Percentiles rank a stretch among this genome's conserved stretches.
Evolutionary conservation across 2,797 vertebrate species (phyloP).

Genomic region (Xenops minutus): DNA sequence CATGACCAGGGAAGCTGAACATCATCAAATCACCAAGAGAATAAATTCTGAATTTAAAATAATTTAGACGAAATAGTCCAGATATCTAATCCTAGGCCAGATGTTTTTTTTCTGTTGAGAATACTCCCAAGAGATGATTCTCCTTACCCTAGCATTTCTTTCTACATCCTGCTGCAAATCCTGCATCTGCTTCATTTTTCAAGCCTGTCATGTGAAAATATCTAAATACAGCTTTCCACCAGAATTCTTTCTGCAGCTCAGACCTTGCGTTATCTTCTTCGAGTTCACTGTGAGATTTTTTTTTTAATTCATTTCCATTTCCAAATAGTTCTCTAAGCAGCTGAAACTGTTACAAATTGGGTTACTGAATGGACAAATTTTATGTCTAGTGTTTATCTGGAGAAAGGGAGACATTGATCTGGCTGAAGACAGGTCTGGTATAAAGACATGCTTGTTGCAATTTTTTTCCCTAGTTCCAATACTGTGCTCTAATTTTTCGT

Average conservation of each 20-base stretch:
- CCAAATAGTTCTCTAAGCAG: neutral
- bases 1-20: neutral
- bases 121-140: neutral
- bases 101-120: neutral
- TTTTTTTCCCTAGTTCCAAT: neutral
- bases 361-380: neutral
- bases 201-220: neutral
- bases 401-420: neutral
- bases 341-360: neutral
- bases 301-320: neutral
- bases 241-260: neutral
- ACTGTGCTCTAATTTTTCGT: neutral
- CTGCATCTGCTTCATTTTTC: neutral
- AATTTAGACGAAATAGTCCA: neutral
- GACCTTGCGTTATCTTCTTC: neutral
- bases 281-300: neutral
- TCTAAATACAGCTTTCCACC: neutral
- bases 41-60: neutral
- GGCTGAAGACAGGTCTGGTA: neutral
- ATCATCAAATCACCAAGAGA: neutral
- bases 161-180: neutral
- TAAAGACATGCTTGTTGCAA: neutral
- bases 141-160: neutral
- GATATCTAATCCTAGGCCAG: neutral
- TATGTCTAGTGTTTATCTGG: fast-evolving